Conservation (phyloP, 1,140 invertebrate genomes). For the Zophobas atratus region DNA sequence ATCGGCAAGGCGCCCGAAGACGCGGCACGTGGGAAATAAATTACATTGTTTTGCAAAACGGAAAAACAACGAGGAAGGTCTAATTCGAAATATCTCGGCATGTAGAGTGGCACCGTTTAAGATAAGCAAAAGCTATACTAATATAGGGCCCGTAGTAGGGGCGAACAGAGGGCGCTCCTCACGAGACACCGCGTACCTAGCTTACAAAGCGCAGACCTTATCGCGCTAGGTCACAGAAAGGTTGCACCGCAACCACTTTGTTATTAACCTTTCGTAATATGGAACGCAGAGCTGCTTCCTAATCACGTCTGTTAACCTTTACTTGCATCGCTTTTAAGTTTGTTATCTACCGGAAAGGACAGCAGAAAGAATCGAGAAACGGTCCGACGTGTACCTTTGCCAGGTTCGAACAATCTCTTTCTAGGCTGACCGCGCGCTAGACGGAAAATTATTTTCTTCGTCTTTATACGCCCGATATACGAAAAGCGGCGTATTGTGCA, state of each 20-base stretch:
- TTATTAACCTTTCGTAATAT: conserved; percentile 58
- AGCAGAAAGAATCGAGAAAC: not conserved
- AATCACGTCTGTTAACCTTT: conserved; percentile 58
- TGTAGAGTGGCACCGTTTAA: conserved; percentile 50
- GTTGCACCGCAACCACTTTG: conserved; percentile 57
- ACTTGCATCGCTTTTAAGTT: conserved; percentile 44
- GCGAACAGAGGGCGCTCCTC: conserved; percentile 34
- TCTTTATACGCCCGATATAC: too few relatives aligned
- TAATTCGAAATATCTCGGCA: conserved; percentile 43
- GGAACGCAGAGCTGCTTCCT: conserved; percentile 50
- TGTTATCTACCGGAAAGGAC: not conserved
- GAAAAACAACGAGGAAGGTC: conserved; percentile 32
- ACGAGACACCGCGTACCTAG: conserved; percentile 38
- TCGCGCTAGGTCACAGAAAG: conserved; percentile 56
- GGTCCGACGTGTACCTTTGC: not conserved
- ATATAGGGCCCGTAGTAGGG: conserved; percentile 30
- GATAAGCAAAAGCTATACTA: conserved; percentile 44
- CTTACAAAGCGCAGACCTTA: conserved; percentile 56
- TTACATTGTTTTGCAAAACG: conserved; percentile 25
- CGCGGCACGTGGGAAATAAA: conserved; percentile 12
- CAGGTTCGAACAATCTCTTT: too few relatives aligned
- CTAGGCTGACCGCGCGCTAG: too few relatives aligned
- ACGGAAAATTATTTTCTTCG: too few relatives aligned
- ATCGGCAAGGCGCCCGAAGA: conserved; percentile 13
- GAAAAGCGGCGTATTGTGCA: too few relatives aligned